Conservation (phyloP, 2,113 vertebrate species). For the Tupaia chinensis region DNA sequence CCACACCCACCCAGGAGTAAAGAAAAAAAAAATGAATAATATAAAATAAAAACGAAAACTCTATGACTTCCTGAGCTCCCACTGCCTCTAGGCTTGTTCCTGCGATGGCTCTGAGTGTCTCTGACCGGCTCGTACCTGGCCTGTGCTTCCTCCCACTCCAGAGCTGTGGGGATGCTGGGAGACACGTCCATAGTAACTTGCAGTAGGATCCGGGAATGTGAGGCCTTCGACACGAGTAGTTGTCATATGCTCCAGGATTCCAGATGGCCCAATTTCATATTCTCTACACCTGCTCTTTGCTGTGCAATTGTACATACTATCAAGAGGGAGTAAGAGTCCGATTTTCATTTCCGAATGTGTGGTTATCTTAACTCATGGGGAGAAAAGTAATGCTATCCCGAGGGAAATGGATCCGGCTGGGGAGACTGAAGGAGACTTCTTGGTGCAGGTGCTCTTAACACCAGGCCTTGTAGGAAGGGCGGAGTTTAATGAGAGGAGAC, state of each 20-base stretch:
- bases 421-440: not conserved
- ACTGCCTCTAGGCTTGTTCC: not conserved
- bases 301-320: not conserved
- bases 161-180: not conserved
- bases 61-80: not conserved
- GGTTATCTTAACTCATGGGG: not conserved
- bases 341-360: not conserved
- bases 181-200: not conserved
- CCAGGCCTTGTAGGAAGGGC: not conserved
- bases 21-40: no score
- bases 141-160: not conserved
- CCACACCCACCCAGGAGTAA: no score
- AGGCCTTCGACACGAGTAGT: not conserved
- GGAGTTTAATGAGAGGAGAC: not conserved
- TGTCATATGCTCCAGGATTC: not conserved
- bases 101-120: not conserved
- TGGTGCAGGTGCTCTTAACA: not conserved
- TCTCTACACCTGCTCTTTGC: constrained; percentile 21
- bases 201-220: not conserved
- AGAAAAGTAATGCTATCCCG: no score
- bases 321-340: not conserved
- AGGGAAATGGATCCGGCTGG: not conserved
- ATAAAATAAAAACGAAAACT: not conserved
- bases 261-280: not conserved
- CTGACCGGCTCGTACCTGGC: not conserved